Evolutionary conservation across 2,888 invertebrate genomes (phyloP).

Genomic region (Cheilosia impressa): DNA sequence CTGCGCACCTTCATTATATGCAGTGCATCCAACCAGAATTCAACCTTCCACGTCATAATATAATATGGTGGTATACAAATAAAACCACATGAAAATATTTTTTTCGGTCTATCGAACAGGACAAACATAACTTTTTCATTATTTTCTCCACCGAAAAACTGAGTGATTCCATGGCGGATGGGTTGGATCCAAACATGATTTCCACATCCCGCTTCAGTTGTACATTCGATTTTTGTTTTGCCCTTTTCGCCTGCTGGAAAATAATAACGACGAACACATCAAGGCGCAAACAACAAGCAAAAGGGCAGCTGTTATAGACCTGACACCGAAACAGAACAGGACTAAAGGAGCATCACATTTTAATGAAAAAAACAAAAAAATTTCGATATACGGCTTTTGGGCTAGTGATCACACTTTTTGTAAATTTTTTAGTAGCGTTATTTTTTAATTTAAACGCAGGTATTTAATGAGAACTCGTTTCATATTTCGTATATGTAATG

Average conservation of each 20-base stretch:
- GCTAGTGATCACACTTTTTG: no score
- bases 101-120: conserved; percentile 75
- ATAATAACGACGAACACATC: conserved; percentile 27
- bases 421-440: no score
- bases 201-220: conserved; percentile 59
- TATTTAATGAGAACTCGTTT: no score
- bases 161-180: not conserved
- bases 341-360: conserved; percentile 25
- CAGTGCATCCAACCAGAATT: conserved; percentile 68
- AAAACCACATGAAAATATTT: conserved; percentile 73
- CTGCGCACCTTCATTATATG: conserved; percentile 8
- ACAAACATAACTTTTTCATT: conserved; percentile 75
- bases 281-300: conserved; percentile 22
- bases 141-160: conserved; percentile 39
- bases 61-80: conserved; percentile 24
- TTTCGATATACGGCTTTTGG: no score
- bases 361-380: not conserved
- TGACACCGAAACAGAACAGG: not conserved
- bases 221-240: conserved; percentile 58
- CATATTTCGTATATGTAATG: no score
- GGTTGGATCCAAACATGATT: conserved; percentile 63
- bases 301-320: not conserved
- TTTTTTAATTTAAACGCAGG: no score
- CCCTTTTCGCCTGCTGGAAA: conserved; percentile 17
- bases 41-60: conserved; percentile 72